Conservation (phyloP, 37 sponge, comb jelly and placozoan genomes). For the Corticium candelabrum region DNA sequence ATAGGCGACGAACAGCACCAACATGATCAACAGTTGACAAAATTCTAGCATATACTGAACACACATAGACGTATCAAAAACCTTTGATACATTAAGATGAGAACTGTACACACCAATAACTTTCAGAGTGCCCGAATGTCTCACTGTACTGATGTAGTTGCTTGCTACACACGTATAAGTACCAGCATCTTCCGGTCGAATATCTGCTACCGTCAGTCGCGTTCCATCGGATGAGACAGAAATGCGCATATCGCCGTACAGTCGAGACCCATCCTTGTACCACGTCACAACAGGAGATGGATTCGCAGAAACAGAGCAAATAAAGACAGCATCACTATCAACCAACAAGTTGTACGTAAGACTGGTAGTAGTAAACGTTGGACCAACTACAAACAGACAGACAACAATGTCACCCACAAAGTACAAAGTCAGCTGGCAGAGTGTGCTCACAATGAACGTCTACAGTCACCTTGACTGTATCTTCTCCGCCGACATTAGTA, state of each 20-base stretch:
- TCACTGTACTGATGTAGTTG: background rate
- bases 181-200: background rate
- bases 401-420: background rate
- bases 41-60: no score
- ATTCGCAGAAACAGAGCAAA: background rate
- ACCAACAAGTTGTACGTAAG: background rate
- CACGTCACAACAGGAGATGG: background rate
- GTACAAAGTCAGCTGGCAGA: no score
- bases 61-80: no score
- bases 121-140: no score
- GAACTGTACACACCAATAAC: no score
- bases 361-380: background rate
- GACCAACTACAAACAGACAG: background rate
- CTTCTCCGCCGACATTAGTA: background rate
- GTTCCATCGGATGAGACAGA: background rate
- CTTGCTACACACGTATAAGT: background rate
- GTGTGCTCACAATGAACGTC: conserved; percentile 1
- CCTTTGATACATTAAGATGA: no score
- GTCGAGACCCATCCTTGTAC: background rate
- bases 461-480: background rate
- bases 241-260: background rate
- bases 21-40: no score
- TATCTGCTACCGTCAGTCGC: background rate
- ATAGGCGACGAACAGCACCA: no score
- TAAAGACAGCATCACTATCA: background rate